Evolutionary conservation across 2,888 invertebrate genomes (phyloP), one percentile per base, ranked within the genome.

Genomic region (Melipona beecheii): DNA sequence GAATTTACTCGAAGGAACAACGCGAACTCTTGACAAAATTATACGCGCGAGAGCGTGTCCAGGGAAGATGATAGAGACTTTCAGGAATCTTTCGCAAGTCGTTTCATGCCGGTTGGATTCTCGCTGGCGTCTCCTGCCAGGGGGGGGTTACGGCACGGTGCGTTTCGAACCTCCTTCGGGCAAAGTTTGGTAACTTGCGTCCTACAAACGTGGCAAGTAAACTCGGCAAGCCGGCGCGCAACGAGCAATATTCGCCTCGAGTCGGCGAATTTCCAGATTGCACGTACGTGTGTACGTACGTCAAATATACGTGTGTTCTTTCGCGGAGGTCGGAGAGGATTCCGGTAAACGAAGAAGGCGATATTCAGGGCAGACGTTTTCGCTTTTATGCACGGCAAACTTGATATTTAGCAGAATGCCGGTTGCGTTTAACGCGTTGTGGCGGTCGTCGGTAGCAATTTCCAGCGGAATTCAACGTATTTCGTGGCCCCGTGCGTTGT

Each of bases 111-210:
- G 15, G 54, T 56, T 36, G 43, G 43, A 54, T 6, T 70, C 17
- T 31, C 21, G 9, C n/a, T 4, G 17, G n/a, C 36, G 43, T 58
- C 31, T 24, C 27, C 58, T 19, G 21, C 24, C 15, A 49, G 5
- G 19, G 4, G 19, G 4, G 36, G n/a, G 0, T 56, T 21, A 49
- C n/a, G 19, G 52, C 19, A 43, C 66, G 15, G n/a, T 13, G 43
- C 54, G 19, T 43, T 56, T 56, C 56, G 9, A 3, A n/a, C 31
- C n/a, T 21, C 50, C 6, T 49, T 24, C 54, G 4, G 21, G 21
- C 56, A n/a, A 69, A 76, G 56, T 76, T 76, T 50, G 50, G 69
- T 76, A 76, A 69, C 68, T 76, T 50, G 69, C 21, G 31, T 50
- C 13, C 24, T 17, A 21, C n/a, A 21, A 58, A 36, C n/a, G 56